These are phyloP conservation scores for Glareola pratincola DNA, from an alignment of 2,113 vertebrate genomes.

Conservation along the genomic window DNA sequence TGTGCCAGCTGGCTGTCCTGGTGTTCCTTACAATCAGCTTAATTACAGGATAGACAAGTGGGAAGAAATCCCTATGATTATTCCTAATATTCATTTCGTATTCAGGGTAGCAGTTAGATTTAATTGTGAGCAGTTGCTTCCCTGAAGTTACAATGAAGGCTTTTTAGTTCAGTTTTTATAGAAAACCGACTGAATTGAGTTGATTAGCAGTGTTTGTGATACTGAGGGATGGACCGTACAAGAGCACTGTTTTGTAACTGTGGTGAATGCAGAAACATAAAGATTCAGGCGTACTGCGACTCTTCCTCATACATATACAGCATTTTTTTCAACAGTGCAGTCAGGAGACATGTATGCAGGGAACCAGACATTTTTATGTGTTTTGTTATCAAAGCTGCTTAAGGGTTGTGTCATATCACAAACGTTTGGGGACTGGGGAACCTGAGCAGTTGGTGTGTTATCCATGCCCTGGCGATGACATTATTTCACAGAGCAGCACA, in stretches of 20 bases:
- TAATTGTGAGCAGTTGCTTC: constrained; percentile 67
- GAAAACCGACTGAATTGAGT: constrained; percentile 58
- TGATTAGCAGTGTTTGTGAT: constrained; percentile 67
- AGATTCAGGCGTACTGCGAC: not conserved
- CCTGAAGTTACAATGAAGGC: constrained; percentile 62
- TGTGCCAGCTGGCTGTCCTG: constrained; percentile 12
- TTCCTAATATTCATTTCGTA: constrained; percentile 65
- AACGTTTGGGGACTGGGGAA: not conserved
- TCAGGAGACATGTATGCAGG: not conserved
- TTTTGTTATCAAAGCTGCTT: not conserved
- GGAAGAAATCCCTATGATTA: constrained; percentile 59
- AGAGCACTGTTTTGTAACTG: constrained; percentile 24
- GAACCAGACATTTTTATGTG: not conserved
- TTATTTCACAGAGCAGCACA: not conserved
- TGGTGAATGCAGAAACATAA: constrained; percentile 45
- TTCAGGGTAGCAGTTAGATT: constrained; percentile 63
- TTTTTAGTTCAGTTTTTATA: constrained; percentile 61
- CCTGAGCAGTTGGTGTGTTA: not conserved
- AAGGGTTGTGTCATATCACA: not conserved
- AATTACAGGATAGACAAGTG: constrained; percentile 63
- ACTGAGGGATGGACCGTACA: not conserved
- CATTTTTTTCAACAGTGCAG: not conserved
- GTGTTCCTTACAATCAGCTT: constrained; percentile 61
- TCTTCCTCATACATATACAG: not conserved
- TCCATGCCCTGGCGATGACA: not conserved